phyloP scores from a whole-genome alignment of 2,113 vertebrate species.

The Kobus ellipsiprymnus region DNA sequence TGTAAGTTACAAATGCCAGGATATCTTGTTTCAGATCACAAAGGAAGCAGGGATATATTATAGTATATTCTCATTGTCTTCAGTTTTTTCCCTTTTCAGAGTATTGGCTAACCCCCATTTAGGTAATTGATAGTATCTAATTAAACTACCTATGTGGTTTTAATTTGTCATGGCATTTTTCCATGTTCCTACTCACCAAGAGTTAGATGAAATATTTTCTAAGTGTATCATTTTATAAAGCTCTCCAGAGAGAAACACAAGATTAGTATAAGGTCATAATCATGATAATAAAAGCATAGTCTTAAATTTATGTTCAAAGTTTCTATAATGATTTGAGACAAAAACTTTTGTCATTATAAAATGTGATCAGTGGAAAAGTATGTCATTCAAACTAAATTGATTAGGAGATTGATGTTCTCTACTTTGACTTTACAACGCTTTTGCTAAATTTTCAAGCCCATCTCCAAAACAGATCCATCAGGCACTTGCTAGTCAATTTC shows the following conservation, averaged over 20 bases:
- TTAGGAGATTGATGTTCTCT: background rate
- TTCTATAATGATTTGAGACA: background rate
- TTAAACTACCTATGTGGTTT: background rate
- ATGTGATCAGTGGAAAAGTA: background rate
- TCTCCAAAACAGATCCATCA: background rate
- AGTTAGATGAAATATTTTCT: background rate
- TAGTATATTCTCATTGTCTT: background rate
- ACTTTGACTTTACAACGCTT: background rate
- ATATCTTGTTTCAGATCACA: background rate
- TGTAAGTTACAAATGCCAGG: background rate
- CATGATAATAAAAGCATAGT: background rate
- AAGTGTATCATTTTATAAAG: background rate
- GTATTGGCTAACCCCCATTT: background rate
- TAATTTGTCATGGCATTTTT: background rate
- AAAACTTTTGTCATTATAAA: background rate
- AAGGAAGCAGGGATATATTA: background rate
- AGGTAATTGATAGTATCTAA: background rate
- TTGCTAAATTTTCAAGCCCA: background rate
- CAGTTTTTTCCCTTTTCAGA: background rate
- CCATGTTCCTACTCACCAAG: background rate
- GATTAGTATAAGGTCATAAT: background rate
- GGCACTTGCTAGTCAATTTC: background rate
- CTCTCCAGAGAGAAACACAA: background rate
- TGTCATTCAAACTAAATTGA: background rate
- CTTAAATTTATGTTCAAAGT: background rate